Conservation (phyloP, 2,113 vertebrate species). For the Globicephala melas region DNA sequence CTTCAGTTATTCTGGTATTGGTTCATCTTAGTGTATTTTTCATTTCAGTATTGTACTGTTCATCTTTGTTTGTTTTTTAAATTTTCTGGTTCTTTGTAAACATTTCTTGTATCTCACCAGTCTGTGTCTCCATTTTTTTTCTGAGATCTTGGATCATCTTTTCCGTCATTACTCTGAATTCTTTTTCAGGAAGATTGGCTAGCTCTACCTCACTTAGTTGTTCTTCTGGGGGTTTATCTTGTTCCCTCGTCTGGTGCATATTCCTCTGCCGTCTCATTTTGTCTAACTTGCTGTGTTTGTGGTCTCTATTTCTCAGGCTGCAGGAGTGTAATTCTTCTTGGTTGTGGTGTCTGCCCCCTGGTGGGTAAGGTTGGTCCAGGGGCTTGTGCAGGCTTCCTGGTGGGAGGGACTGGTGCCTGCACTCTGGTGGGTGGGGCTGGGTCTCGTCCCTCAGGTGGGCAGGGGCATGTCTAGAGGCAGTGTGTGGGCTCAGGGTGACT, state of each 20-base stretch:
- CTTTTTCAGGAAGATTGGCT: not conserved
- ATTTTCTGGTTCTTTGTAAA: not conserved
- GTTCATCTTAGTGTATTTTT: not conserved
- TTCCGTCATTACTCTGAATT: not conserved
- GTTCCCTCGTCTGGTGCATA: not conserved
- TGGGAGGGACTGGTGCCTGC: not conserved
- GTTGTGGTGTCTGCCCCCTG: fast-evolving
- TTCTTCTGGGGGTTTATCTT: not conserved
- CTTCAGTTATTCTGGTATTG: not conserved
- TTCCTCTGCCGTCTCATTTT: not conserved
- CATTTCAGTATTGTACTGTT: too few relatives aligned
- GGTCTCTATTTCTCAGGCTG: too few relatives aligned
- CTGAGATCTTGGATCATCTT: not conserved
- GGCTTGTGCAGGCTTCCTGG: not conserved
- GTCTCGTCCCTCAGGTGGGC: too few relatives aligned
- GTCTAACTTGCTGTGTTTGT: not conserved
- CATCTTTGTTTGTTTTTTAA: not conserved
- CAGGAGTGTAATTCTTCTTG: fast-evolving
- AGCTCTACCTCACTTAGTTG: not conserved
- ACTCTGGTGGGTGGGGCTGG: not conserved
- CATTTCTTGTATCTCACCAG: not conserved
- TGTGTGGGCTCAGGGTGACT: not conserved
- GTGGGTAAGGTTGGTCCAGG: not conserved
- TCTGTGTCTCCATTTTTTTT: fast-evolving
- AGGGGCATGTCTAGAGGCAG: not conserved